Percentiles rank a stretch among this genome's conserved stretches.
Evolutionary conservation across 2,797 vertebrate species (phyloP).

Genomic region (Girardinus metallicus): DNA sequence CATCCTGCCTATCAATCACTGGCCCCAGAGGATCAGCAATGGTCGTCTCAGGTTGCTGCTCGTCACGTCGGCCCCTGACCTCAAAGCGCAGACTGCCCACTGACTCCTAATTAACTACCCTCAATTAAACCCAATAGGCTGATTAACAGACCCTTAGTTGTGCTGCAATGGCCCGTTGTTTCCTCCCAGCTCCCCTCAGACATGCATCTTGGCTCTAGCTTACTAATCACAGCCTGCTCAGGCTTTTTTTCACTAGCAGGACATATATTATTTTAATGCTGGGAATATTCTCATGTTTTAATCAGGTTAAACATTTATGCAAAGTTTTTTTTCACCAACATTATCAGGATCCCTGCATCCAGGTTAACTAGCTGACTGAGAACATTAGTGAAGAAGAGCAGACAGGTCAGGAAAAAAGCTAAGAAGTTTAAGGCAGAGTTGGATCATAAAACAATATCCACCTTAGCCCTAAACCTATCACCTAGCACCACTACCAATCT

Average conservation of each 20-base stretch:
- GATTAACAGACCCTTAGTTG: slow-evolving; percentile 81
- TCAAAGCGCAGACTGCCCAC: slow-evolving; percentile 61
- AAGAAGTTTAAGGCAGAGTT: not conserved
- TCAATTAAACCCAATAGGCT: slow-evolving; percentile 84
- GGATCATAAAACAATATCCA: not conserved
- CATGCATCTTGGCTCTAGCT: slow-evolving; percentile 68
- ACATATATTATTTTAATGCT: not conserved
- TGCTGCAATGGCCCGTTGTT: slow-evolving; percentile 77
- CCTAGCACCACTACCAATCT: not conserved
- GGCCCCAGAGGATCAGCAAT: slow-evolving; percentile 67
- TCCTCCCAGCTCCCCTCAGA: slow-evolving; percentile 74
- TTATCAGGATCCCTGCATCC: not conserved
- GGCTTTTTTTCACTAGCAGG: not conserved
- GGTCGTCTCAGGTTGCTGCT: slow-evolving; percentile 71
- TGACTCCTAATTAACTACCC: slow-evolving; percentile 80
- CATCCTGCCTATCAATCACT: slow-evolving; percentile 79
- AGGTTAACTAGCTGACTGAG: not conserved
- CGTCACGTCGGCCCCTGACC: slow-evolving; percentile 64
- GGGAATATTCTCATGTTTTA: not conserved
- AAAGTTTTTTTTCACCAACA: not conserved
- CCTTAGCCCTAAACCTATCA: not conserved
- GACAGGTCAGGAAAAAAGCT: not conserved
- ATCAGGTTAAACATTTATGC: slow-evolving; percentile 2
- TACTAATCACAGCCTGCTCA: slow-evolving; percentile 64
- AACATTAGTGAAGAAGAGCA: not conserved